Conservation (phyloP, 2,797 vertebrate genomes). For the Thunnus albacares region DNA sequence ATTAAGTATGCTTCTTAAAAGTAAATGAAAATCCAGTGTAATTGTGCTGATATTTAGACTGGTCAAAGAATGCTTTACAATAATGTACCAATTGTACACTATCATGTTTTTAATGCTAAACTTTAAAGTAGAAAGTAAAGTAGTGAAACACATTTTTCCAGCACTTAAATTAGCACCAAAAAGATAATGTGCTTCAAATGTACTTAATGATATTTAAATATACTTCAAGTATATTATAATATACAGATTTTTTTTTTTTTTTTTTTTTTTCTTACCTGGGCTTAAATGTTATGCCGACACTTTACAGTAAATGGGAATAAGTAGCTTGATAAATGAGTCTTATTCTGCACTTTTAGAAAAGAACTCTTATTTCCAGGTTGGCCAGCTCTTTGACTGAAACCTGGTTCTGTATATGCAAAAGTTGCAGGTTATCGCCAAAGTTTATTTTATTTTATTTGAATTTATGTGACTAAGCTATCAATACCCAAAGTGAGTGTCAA, state of each 20-base stretch:
- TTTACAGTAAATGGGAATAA: neutral
- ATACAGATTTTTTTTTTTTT: too few species aligned
- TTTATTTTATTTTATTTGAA: neutral
- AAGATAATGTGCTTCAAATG: too few species aligned
- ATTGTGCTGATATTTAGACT: neutral
- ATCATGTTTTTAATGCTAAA: too few species aligned
- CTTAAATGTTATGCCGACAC: neutral
- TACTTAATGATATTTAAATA: too few species aligned
- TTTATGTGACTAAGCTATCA: neutral
- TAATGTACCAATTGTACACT: neutral
- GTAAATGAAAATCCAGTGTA: neutral
- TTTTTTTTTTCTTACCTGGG: too few species aligned
- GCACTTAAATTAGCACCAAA: too few species aligned
- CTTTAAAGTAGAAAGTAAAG: too few species aligned
- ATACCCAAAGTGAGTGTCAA: neutral
- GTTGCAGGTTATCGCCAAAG: neutral
- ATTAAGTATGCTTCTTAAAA: neutral
- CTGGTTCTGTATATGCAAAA: neutral
- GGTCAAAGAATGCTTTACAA: neutral
- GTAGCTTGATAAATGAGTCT: neutral
- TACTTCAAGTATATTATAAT: too few species aligned
- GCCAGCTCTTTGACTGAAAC: too few species aligned
- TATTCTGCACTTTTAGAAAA: neutral
- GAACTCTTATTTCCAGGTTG: too few species aligned
- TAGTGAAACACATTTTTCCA: too few species aligned